Evolutionary conservation across 2,113 vertebrate species (phyloP), one percentile per base, ranked within the genome.

Genomic region (Dascyllus trimaculatus): DNA sequence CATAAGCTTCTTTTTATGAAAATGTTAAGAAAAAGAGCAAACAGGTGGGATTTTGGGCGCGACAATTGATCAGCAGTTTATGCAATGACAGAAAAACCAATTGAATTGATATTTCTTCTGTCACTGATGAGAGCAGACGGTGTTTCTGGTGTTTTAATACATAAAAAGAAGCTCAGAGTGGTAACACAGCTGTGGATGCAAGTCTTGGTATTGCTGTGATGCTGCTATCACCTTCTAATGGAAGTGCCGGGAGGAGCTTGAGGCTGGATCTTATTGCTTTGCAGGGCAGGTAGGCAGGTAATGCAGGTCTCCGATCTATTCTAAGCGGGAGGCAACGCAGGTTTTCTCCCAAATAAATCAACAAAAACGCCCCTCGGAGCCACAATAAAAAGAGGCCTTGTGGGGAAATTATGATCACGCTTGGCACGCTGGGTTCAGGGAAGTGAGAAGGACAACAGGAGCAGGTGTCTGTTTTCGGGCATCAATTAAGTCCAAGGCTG

Each of bases 181-280:
- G 32, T 9, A 8, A 10, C 32, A 2, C 6, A 32, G 45, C 32
- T 43, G 10, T 49, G 48, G 48, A 51, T 74, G 40, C 45, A 69
- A 32, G 53, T 21, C 26, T 38, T 45, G 81, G 51, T 80, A 75
- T 88, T 81, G 85, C 81, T 85, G 52, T 80, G 0, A 35, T 35
- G 32, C 32, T 35, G 32, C 32, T 35, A 10, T 35, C 32, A 1
- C 9, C 32, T 35, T 35, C 32, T 35, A 35, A 35, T 10, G 32
- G 32, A 35, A 35, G 32, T 10, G 32, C 32, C 6, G 40, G 13
- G 40, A 43, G 40, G 40, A 43, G 83, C 66, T 53, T 56, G 69
- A 75, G 45, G 70, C 62, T 69, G 61, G n/a, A 22, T 52, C 60
- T 87, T 90, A 89, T 92, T 92, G 89, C 89, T 90, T 72, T 71